Percentiles rank a stretch among this genome's conserved stretches.
Conservation (phyloP, 2,888 invertebrate species). For the Aproaerema taeniolella region DNA sequence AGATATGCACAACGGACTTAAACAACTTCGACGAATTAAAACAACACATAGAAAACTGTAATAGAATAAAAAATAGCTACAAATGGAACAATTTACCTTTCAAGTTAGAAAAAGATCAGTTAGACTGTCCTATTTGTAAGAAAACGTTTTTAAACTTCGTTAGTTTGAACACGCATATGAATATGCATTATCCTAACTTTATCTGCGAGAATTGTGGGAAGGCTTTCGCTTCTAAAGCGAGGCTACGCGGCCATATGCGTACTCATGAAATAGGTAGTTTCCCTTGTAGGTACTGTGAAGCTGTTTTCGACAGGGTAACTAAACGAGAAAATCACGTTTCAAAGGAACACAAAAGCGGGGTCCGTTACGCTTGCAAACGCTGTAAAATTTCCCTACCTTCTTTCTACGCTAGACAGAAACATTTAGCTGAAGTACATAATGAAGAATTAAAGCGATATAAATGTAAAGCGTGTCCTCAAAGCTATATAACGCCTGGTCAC, state of each 20-base stretch:
- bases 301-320: slow-evolving; percentile 58
- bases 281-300: slow-evolving; percentile 54
- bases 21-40: slow-evolving; percentile 42
- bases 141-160: slow-evolving; percentile 63
- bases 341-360: slow-evolving; percentile 62
- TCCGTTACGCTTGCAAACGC: slow-evolving; percentile 58
- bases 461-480: slow-evolving; percentile 64
- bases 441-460: slow-evolving; percentile 66
- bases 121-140: slow-evolving; percentile 63
- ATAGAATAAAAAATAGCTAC: slow-evolving; percentile 30
- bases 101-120: slow-evolving; percentile 61
- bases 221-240: slow-evolving; percentile 69
- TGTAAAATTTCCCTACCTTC: slow-evolving; percentile 60
- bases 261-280: slow-evolving; percentile 71
- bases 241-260: slow-evolving; percentile 68
- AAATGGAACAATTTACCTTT: slow-evolving; percentile 59
- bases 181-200: slow-evolving; percentile 67
- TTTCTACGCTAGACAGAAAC: slow-evolving; percentile 64
- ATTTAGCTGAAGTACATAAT: slow-evolving; percentile 62
- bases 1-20: slow-evolving; percentile 51
- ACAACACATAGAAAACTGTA: slow-evolving; percentile 48
- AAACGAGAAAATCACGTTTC: slow-evolving; percentile 66
- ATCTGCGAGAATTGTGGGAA: slow-evolving; percentile 74
- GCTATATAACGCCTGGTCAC: slow-evolving; percentile 68
- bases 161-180: slow-evolving; percentile 69